A percentile compares a stretch with the other conserved stretches of the same genome.
Conservation (phyloP, 2,113 vertebrate genomes). For the Rhadina sibilatrix region DNA sequence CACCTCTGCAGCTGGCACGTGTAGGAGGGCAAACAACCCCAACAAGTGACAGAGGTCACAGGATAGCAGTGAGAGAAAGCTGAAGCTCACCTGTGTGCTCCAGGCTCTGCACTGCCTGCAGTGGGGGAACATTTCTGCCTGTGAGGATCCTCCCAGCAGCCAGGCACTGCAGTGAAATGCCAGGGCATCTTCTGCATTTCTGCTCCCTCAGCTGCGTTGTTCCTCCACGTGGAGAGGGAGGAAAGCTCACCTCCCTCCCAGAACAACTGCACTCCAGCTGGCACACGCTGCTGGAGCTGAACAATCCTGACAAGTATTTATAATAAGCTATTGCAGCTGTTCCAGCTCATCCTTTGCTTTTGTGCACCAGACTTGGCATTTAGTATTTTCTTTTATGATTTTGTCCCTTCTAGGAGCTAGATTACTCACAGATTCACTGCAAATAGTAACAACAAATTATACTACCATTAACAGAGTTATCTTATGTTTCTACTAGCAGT, state of each 20-base stretch:
- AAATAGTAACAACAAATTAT: conserved; percentile 34
- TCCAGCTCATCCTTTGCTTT: conserved; percentile 16
- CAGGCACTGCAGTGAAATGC: not conserved
- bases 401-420: not conserved
- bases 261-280: conserved; percentile 23
- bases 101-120: not conserved
- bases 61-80: not conserved
- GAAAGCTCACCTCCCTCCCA: not conserved
- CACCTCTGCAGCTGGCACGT: not conserved
- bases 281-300: not conserved
- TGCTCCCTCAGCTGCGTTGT: not conserved
- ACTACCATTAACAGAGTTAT: not conserved
- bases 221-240: not conserved
- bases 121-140: not conserved
- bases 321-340: conserved; percentile 24
- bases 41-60: not conserved
- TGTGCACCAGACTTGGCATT: conserved; percentile 11
- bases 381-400: conserved; percentile 16
- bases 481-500: not conserved
- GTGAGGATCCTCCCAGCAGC: not conserved
- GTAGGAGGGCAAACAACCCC: not conserved
- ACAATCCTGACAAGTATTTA: conserved; percentile 1
- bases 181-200: not conserved
- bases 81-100: not conserved
- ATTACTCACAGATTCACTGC: not conserved